Evolutionary conservation across 2,888 invertebrate species (phyloP), one percentile per base, ranked within the genome.

Genomic region (Chloromyia formosa): DNA sequence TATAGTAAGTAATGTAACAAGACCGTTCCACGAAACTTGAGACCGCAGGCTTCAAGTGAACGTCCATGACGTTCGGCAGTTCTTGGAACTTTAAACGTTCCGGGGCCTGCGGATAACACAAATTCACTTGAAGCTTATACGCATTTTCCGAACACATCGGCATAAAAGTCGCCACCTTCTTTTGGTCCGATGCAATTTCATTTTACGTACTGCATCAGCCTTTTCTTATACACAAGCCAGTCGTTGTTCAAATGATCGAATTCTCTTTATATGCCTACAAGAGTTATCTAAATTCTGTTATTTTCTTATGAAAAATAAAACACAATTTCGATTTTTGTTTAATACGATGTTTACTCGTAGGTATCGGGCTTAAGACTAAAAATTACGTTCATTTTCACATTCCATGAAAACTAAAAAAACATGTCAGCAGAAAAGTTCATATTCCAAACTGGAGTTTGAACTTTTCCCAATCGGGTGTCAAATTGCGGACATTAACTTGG

Each of bases 1-100:
- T n/a, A n/a, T n/a, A n/a, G n/a, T n/a, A n/a, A n/a, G n/a, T n/a
- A n/a, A n/a, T n/a, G n/a, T n/a, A n/a, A n/a, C n/a, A n/a, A n/a
- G n/a, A n/a, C n/a, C n/a, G n/a, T 35, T 74, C 74, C 4, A 73
- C 77, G 60, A 75, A 77, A 16, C 1, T 35, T 20, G 76, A 71
- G 7, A 23, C 27, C 49, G 40, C 54, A 60, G 61, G 10, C 60
- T 45, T 74, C n/a, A 74, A 58, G 16, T 72, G 72, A 14, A 14
- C 27, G 40, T 23, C 42, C 60, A 72, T 3, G 4, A 27, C 22
- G 12, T n/a, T 10, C 4, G 7, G 0, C 10, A 72, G 18, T n/a
- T 60, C 35, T n/a, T 22, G n/a, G 22, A 58, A 72, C 2, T 5
- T 10, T 5, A 27, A 0, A 14, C 18, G 0, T 10, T 72, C 58